Evolutionary conservation across 2,113 vertebrate species (phyloP), one percentile per base, ranked within the genome.

Genomic region (Pardalotus punctatus): DNA sequence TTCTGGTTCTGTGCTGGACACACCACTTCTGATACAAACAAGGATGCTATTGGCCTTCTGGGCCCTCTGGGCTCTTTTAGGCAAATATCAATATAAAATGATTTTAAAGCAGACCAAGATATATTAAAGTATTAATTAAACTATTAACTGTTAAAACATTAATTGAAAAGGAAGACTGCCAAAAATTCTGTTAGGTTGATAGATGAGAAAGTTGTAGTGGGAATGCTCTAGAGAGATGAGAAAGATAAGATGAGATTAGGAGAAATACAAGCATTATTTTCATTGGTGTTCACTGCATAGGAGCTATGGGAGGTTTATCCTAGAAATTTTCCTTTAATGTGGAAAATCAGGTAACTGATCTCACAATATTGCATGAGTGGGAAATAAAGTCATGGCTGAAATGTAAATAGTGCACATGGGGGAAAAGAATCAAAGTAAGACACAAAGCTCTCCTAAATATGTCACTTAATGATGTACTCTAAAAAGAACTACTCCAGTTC

Each of bases 231-330:
- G 29, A 70, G 12, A 58, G 6, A 24, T 76, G 14, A 43, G 28
- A 79, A 43, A 72, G 4, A 22, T 43, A 48, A 70, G 31, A 67
- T 0, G 1, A 40, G 24, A 43, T 19, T 3, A 62, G 29, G 17
- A 70, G 29, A 95, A 65, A 42, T 45, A 65, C 81, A 77, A 85
- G 1, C 9, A n/a, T 31, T 78, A 9, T 58, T 87, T 88, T 14
- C 20, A 14, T 42, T 69, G 12, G 12, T 54, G 28, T n/a, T 50
- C 38, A n/a, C 8, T 28, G 23, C 29, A 67, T 29, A 54, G 11
- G 6, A 76, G 2, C 5, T 74, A 14, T 1, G 1, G 6, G 14
- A 5, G 4, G 1, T 35, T 72, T 33, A 33, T 58, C 11, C 24
- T 38, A 12, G 22, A 54, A 84, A 14, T 36, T 36, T 81, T 47